A percentile compares a stretch with the other conserved stretches of the same genome.
phyloP scores from a whole-genome alignment of 2,888 invertebrate genomes.

The Panorpa germanica region DNA sequence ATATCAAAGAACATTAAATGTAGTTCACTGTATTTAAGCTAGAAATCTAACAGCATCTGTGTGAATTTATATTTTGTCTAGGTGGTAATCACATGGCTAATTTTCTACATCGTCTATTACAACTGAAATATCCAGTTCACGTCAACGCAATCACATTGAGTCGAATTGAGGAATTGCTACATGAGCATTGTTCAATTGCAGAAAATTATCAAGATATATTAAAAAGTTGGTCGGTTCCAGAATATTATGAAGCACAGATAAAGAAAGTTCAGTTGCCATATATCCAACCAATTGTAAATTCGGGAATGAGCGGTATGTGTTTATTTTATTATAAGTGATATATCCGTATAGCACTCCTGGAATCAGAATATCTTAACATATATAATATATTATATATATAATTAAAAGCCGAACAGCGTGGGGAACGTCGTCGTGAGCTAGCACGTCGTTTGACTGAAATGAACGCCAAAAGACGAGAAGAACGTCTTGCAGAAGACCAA shows the following conservation, averaged over 20 bases:
- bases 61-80: conserved; percentile 15
- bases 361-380: conserved; percentile 4
- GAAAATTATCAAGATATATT: conserved; percentile 63
- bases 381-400: neutral
- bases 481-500: conserved; percentile 69
- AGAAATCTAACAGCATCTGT: neutral
- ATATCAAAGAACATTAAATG: neutral
- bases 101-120: conserved; percentile 72
- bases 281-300: conserved; percentile 33
- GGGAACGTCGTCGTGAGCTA: conserved; percentile 71
- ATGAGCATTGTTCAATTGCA: conserved; percentile 61
- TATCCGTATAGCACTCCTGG: neutral
- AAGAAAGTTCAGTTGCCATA: conserved; percentile 76
- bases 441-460: conserved; percentile 72
- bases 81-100: conserved; percentile 67
- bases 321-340: conserved; percentile 2
- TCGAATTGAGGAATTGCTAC: conserved; percentile 70
- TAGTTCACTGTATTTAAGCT: neutral
- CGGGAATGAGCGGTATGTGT: conserved; percentile 15
- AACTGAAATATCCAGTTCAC: conserved; percentile 86
- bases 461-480: conserved; percentile 74
- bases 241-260: conserved; percentile 68
- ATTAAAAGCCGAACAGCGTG: conserved; percentile 52
- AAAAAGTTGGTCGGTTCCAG: conserved; percentile 58
- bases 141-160: conserved; percentile 72